These are phyloP conservation scores for Trachythela sp. DNA, from an alignment of 64 coral and sea anemone genomes.

Conservation along the genomic window DNA sequence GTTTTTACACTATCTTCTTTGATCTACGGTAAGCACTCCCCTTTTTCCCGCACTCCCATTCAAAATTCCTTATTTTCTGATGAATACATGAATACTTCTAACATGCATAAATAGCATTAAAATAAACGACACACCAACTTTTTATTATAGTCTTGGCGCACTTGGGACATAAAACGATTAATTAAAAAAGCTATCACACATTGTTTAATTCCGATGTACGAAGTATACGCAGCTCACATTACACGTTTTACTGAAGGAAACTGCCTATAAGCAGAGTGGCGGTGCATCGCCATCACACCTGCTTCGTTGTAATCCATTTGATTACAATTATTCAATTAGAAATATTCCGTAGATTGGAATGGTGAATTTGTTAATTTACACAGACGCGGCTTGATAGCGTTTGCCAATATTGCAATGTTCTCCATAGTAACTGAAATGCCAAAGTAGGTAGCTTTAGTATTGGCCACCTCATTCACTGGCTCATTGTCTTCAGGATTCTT, in stretches of 20 bases:
- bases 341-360: not conserved
- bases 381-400: not conserved
- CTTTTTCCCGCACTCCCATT: no score
- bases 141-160: no score
- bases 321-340: not conserved
- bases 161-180: not conserved
- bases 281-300: not conserved
- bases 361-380: not conserved
- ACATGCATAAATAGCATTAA: no score
- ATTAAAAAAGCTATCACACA: conserved; percentile 1
- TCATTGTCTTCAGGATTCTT: not conserved
- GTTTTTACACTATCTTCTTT: no score
- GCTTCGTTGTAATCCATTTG: not conserved
- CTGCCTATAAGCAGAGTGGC: not conserved
- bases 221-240: not conserved
- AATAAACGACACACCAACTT: no score
- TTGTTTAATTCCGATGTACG: not conserved
- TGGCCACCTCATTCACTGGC: not conserved
- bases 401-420: no score
- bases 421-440: not conserved
- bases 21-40: no score
- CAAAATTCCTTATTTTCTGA: no score
- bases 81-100: no score
- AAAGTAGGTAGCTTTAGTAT: not conserved
- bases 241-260: not conserved